Evolutionary conservation across 2,888 invertebrate genomes (phyloP), one percentile per base, ranked within the genome.

Genomic region (Sylvicola fuscatus): DNA sequence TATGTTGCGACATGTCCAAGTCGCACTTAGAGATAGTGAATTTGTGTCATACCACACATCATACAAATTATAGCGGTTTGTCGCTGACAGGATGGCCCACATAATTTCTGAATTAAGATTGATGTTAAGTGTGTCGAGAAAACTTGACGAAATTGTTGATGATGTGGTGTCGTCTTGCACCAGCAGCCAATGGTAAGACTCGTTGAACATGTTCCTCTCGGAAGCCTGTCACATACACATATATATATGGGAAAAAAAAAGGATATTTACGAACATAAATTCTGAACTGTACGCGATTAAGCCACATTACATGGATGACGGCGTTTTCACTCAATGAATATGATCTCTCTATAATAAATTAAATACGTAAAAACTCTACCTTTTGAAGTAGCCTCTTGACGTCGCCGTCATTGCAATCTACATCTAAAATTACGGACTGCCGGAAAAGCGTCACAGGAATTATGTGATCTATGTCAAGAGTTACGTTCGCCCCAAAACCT

Each of bases 111-210:
- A 55, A 48, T 56, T 57, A 48, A 58, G 52, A 47, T 56, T 55
- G 45, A 58, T 53, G 47, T 58, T 54, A 45, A 58, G 49, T 21
- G 46, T 51, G 50, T 47, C 49, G 46, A 40, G 55, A 51, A 47
- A 52, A 54, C 47, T 58, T 53, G 28, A 27, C 27, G 21, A 21
- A 21, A 21, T 21, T 21, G 21, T 21, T 21, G 21, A 21, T 21
- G 21, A 21, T 21, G 8, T 4, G 21, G 8, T 21, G 21, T 21
- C 21, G 8, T 21, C 30, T 27, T 33, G 54, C 47, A 58, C 52
- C 52, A 58, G 46, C 47, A 58, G 48, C 58, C 56, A 58, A 47
- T 58, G 58, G 53, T 54, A 55, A 47, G 54, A 51, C 45, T 51
- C 49, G 48, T 52, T 57, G 47, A 56, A 56, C 44, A 56, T 48